phyloP scores from a whole-genome alignment of 1,140 invertebrate genomes.

The Heliconius hermathena region DNA sequence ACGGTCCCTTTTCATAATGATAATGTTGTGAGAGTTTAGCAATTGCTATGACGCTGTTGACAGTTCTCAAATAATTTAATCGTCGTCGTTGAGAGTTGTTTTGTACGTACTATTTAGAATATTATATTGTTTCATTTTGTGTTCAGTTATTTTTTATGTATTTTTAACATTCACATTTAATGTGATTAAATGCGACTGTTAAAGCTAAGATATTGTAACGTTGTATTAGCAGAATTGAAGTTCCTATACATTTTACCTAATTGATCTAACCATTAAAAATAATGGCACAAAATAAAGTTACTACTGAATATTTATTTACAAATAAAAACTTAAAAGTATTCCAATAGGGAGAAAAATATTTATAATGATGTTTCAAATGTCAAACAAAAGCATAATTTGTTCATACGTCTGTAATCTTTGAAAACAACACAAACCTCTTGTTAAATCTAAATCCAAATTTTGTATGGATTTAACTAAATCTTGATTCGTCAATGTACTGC shows the following conservation, averaged over 20 bases:
- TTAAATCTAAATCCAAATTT: slow-evolving; percentile 23
- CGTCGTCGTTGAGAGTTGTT: neutral
- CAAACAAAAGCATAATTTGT: neutral
- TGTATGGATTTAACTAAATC: slow-evolving; percentile 18
- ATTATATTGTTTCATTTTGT: neutral
- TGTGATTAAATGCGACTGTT: no score
- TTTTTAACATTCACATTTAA: neutral
- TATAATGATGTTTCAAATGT: neutral
- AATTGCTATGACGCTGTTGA: slow-evolving; percentile 24
- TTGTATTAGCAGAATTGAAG: no score
- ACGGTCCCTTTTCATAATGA: slow-evolving; percentile 36
- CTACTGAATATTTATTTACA: no score
- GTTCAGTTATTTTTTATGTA: neutral
- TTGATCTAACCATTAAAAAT: no score
- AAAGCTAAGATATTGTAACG: no score
- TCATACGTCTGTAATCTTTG: neutral
- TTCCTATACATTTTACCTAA: no score
- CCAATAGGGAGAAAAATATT: neutral
- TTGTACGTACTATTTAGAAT: neutral
- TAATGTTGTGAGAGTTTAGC: slow-evolving; percentile 35
- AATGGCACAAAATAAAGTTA: no score
- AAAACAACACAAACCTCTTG: neutral
- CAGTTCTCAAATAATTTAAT: slow-evolving; percentile 21
- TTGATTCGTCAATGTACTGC: slow-evolving; percentile 49
- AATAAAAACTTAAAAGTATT: neutral